These are phyloP conservation scores for Sigmodon hispidus DNA, from an alignment of 2,113 vertebrate genomes.

Conservation along the genomic window DNA sequence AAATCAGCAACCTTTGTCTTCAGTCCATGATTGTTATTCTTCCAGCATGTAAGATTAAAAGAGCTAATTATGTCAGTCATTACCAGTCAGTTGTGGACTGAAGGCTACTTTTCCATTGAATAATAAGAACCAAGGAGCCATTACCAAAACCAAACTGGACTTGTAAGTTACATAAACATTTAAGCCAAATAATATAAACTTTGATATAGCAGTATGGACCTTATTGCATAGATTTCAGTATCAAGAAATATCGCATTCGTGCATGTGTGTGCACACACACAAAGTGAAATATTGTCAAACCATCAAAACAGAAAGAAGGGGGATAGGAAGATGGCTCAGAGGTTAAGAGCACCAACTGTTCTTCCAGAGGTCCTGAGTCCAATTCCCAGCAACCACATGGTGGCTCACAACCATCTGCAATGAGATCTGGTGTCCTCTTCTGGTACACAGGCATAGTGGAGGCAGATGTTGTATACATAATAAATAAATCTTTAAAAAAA, in stretches of 20 bases:
- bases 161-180: background rate
- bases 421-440: no score
- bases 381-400: no score
- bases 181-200: background rate
- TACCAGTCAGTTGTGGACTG: background rate
- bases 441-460: no score
- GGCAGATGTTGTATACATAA: no score
- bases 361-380: no score
- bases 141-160: background rate
- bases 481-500: no score
- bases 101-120: background rate
- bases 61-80: background rate
- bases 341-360: no score
- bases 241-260: background rate
- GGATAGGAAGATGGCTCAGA: no score
- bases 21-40: background rate
- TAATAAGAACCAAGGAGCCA: background rate
- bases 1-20: background rate
- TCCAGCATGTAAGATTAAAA: background rate
- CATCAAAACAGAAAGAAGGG: background rate
- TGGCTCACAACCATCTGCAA: no score
- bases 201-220: background rate
- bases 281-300: background rate
- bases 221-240: background rate
- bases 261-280: background rate